Conservation (phyloP, 2,113 vertebrate genomes). For the Lampris megalopsis region DNA sequence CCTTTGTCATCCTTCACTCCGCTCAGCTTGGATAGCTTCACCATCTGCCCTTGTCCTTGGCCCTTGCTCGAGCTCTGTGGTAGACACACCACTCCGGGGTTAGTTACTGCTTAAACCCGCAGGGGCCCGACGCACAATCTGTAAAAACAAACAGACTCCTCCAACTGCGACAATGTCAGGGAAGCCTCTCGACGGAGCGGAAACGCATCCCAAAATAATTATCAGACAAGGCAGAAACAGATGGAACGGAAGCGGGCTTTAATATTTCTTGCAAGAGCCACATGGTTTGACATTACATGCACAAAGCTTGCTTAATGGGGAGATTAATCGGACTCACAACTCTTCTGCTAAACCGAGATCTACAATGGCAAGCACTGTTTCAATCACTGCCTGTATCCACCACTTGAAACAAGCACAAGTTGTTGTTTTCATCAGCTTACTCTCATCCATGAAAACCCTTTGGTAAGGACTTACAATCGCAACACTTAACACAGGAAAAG, state of each 20-base stretch:
- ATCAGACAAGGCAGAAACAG: neutral
- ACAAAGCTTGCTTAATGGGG: neutral
- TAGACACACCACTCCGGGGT: constrained; percentile 45
- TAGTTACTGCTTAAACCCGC: neutral
- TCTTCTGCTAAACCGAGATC: neutral
- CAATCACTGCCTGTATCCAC: neutral
- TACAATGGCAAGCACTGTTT: neutral
- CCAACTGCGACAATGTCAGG: too few relatives aligned
- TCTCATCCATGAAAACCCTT: neutral
- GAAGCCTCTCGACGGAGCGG: too few relatives aligned
- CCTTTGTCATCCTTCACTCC: constrained; percentile 71
- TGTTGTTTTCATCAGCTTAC: neutral
- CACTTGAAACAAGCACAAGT: too few relatives aligned
- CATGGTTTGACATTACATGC: neutral
- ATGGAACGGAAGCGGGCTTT: too few relatives aligned
- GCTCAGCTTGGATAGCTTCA: constrained; percentile 58
- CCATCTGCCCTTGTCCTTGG: constrained; percentile 51
- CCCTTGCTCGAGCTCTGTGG: constrained; percentile 79
- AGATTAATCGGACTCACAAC: neutral
- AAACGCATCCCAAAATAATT: too few relatives aligned
- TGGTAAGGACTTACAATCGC: neutral
- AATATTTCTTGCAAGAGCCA: too few relatives aligned
- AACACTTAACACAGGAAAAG: neutral
- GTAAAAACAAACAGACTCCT: neutral
- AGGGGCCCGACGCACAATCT: neutral